Conservation (phyloP, 2,113 vertebrate genomes). For the Ahaetulla prasina region DNA sequence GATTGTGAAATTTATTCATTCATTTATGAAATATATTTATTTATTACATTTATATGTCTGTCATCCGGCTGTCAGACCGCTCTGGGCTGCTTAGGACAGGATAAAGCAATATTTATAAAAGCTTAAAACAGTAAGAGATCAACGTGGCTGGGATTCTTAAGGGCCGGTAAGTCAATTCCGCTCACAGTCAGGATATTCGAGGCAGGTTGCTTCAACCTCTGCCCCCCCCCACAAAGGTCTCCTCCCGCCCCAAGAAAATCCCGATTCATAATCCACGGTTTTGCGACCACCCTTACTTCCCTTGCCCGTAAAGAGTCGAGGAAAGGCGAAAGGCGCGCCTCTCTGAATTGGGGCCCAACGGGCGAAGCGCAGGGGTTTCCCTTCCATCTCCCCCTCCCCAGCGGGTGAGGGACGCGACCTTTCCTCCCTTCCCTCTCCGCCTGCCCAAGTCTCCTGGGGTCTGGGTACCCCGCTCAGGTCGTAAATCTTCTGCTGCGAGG, state of each 20-base stretch:
- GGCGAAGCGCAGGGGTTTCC: background rate
- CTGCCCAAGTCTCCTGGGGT: background rate
- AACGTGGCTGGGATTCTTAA: background rate
- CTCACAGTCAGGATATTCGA: background rate
- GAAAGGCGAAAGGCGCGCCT: background rate
- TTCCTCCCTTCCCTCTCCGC: background rate
- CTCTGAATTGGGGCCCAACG: background rate
- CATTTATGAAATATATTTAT: background rate
- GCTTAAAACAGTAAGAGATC: background rate
- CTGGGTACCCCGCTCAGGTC: slow-evolving; percentile 15
- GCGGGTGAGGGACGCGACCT: no score
- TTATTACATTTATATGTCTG: background rate
- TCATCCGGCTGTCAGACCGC: background rate
- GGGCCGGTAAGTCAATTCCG: accelerated
- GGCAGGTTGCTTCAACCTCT: background rate
- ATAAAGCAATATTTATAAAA: background rate
- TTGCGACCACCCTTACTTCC: background rate
- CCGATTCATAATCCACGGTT: background rate
- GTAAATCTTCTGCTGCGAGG: slow-evolving; percentile 38
- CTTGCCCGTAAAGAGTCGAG: background rate
- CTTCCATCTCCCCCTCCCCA: no score
- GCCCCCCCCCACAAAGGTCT: background rate
- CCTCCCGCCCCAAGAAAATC: background rate
- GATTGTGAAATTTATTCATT: background rate
- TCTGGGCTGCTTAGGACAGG: background rate